Base-by-base conservation (phyloP, 2,797 vertebrate genomes). In the Stomatorhinus walkeri region DNA sequence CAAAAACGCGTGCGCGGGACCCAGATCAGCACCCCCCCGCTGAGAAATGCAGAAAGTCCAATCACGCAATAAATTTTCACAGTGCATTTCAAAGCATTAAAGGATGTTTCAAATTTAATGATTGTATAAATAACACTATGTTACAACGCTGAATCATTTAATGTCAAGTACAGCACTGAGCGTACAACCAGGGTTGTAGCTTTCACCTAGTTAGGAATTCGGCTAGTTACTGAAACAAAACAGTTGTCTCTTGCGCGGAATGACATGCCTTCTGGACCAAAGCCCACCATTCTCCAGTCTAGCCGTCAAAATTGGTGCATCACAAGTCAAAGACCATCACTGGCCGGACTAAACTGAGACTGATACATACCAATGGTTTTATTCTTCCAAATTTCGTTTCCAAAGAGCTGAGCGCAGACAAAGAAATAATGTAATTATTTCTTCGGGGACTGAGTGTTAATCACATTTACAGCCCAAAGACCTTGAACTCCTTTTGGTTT, bases 391-490 rank as follows among this genome's bases (percentile, higher is more conserved):
- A 28, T 83, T 85, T 49, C 16, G 51, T 28, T 59, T 94, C 93
- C 94, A 94, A 94, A 93, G 94, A 92, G 91, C 84, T 87, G 91
- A 92, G 93, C 89, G 90, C 91, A 89, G 93, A 94, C 94, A 95
- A 93, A 94, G 92, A 92, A 87, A 92, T 96, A 96, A 96, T 96
- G 94, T 94, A 96, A 96, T 96, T 96, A 96, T 93, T 93, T 90
- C 92, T 87, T 92, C 93, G 93, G 93, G 93, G 93, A 92, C 88
- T 43, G 91, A 91, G 92, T 92, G 93, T 93, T 96, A 96, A 96
- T 96, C 96, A 95, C 95, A 96, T 96, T 96, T 93, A 90, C 93
- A 92, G 94, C 95, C 96, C 95, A 96, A 96, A 96, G 94, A 94
- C 88, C 88, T 90, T 89, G 90, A 92, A 94, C 93, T 92, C 94